phyloP scores from a whole-genome alignment of 2,888 invertebrate species.

The Ophioninae sp. region DNA sequence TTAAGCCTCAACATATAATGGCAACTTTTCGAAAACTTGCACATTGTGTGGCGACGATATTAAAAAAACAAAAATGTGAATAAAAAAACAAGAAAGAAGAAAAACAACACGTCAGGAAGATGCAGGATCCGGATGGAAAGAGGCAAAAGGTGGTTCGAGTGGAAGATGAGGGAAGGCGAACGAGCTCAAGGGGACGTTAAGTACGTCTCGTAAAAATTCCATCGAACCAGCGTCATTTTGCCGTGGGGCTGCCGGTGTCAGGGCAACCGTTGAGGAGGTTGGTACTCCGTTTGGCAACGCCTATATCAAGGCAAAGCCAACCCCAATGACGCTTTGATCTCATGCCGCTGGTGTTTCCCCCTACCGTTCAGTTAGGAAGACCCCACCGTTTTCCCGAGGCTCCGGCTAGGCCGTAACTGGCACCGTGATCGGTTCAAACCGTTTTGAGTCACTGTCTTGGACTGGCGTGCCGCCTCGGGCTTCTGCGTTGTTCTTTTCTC shows the following conservation, averaged over 20 bases:
- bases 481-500: constrained; percentile 49
- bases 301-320: constrained; percentile 79
- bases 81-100: not conserved
- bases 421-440: constrained; percentile 81
- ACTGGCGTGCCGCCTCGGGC: constrained; percentile 71
- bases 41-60: too few species aligned
- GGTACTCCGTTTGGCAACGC: constrained; percentile 75
- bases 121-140: constrained; percentile 5
- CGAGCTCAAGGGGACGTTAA: constrained; percentile 74
- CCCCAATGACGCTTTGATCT: constrained; percentile 78
- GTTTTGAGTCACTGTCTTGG: constrained; percentile 79
- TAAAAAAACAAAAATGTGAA: too few species aligned
- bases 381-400: constrained; percentile 33
- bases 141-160: constrained; percentile 36
- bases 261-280: constrained; percentile 67
- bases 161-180: constrained; percentile 26
- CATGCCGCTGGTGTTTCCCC: constrained; percentile 62
- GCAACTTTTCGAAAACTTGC: constrained; percentile 22
- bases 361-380: constrained; percentile 41
- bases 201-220: constrained; percentile 80
- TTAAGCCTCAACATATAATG: constrained; percentile 27
- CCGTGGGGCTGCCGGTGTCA: constrained; percentile 78
- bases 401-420: constrained; percentile 72
- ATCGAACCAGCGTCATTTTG: constrained; percentile 78
- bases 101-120: not conserved